Conservation (phyloP, 2,797 vertebrate species). For the Hyperoplus lanceolatus region DNA sequence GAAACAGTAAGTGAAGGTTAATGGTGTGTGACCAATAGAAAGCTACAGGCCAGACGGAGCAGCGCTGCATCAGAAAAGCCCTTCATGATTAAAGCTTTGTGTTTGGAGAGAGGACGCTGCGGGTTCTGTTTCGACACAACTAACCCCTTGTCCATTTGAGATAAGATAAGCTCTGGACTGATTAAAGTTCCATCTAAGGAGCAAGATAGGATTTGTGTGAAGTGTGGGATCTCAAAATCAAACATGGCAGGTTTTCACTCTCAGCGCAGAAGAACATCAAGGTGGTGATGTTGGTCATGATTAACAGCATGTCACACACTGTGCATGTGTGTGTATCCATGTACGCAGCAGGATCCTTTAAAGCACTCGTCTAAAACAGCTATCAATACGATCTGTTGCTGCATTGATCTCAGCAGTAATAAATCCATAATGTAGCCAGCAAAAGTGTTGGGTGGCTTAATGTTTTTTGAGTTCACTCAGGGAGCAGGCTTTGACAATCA, state of each 20-base stretch:
- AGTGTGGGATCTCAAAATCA: slow-evolving; percentile 22
- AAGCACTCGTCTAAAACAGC: slow-evolving; percentile 35
- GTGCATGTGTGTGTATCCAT: slow-evolving; percentile 26
- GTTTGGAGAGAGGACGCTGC: not conserved
- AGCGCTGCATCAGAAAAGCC: slow-evolving; percentile 37
- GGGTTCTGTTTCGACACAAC: slow-evolving; percentile 22
- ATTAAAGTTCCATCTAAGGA: slow-evolving; percentile 28
- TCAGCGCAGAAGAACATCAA: slow-evolving; percentile 31
- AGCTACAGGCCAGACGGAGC: slow-evolving; percentile 48
- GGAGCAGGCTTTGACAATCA: not conserved
- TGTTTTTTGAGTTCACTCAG: slow-evolving; percentile 1
- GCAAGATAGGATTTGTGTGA: slow-evolving; percentile 15
- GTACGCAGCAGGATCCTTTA: slow-evolving; percentile 29
- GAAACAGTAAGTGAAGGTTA: slow-evolving; percentile 65
- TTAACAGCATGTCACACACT: slow-evolving; percentile 41
- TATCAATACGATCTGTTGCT: slow-evolving; percentile 16
- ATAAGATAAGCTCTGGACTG: slow-evolving; percentile 31
- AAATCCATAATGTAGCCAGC: slow-evolving; percentile 35
- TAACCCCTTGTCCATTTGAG: slow-evolving; percentile 17
- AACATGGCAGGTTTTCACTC: slow-evolving; percentile 40
- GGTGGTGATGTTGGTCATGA: slow-evolving; percentile 36
- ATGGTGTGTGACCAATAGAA: slow-evolving; percentile 66
- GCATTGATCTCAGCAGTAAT: slow-evolving; percentile 43
- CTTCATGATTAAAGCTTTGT: slow-evolving; percentile 50
- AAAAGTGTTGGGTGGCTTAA: slow-evolving; percentile 18